A percentile compares a stretch with the other conserved stretches of the same genome.
Conservation (phyloP, 2,888 invertebrate genomes). For the Nematopogon swammerdamellus region DNA sequence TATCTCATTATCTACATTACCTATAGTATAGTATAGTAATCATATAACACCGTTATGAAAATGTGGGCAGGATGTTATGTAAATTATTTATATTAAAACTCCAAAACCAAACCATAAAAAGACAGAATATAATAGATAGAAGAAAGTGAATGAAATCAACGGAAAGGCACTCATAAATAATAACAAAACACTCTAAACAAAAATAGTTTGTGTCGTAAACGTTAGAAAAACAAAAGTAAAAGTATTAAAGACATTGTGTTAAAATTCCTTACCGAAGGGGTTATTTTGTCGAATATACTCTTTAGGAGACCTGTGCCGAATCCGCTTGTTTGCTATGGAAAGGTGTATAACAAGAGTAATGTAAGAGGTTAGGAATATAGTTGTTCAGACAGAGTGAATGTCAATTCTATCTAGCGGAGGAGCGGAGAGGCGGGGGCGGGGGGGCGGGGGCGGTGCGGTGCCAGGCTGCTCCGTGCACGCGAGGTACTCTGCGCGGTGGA, state of each 20-base stretch:
- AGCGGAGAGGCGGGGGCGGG: too few species aligned
- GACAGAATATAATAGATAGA: slow-evolving; percentile 8
- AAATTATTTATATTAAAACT: slow-evolving; percentile 6
- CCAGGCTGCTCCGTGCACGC: not conserved
- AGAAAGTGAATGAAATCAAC: slow-evolving; percentile 17
- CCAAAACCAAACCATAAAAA: slow-evolving; percentile 16
- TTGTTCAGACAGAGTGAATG: not conserved
- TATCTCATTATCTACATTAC: too few species aligned
- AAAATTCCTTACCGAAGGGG: slow-evolving; percentile 60
- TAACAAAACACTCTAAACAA: slow-evolving; percentile 22
- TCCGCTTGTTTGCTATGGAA: slow-evolving; percentile 56
- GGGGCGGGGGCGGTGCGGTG: not conserved
- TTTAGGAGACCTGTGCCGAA: slow-evolving; percentile 59
- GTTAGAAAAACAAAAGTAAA: slow-evolving; percentile 32
- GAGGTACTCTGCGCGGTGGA: not conserved
- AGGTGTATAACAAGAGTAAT: slow-evolving; percentile 52
- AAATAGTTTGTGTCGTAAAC: slow-evolving; percentile 34
- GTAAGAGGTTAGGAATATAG: slow-evolving; percentile 29
- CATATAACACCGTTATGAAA: slow-evolving; percentile 1
- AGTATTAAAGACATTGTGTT: slow-evolving; percentile 30
- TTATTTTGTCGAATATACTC: slow-evolving; percentile 61
- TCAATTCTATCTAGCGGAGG: not conserved
- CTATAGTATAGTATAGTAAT: too few species aligned
- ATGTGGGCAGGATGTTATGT: slow-evolving; percentile 4
- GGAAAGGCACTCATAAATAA: slow-evolving; percentile 28